Percentiles rank a stretch among this genome's conserved stretches.
Conservation (phyloP, 1,140 invertebrate species). For the Phenacoccus solenopsis region DNA sequence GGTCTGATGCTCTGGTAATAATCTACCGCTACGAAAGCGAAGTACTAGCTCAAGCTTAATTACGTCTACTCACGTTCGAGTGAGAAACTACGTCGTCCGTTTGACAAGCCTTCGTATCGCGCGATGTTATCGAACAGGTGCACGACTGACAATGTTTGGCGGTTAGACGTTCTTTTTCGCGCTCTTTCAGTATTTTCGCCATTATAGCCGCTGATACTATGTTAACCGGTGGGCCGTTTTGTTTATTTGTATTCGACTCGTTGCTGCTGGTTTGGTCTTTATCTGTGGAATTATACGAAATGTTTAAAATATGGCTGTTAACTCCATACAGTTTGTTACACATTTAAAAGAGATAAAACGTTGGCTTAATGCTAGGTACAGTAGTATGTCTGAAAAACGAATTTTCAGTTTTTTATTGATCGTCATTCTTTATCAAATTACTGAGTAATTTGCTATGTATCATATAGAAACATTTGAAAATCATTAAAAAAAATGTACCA, state of each 20-base stretch:
- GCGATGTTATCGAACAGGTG: slow-evolving; percentile 41
- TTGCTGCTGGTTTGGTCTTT: slow-evolving; percentile 29
- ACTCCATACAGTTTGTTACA: too few relatives aligned
- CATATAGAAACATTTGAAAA: too few relatives aligned
- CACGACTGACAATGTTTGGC: slow-evolving; percentile 68
- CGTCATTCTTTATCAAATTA: too few relatives aligned
- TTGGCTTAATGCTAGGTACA: neutral
- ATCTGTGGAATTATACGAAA: slow-evolving; percentile 28
- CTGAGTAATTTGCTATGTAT: too few relatives aligned
- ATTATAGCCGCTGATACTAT: slow-evolving; percentile 83
- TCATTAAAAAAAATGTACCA: too few relatives aligned
- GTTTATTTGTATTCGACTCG: slow-evolving; percentile 27
- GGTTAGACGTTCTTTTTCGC: slow-evolving; percentile 51
- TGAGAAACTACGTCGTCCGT: neutral
- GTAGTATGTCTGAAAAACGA: too few relatives aligned
- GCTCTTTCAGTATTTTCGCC: slow-evolving; percentile 82
- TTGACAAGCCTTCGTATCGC: slow-evolving; percentile 6
- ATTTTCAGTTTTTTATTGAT: too few relatives aligned
- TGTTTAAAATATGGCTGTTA: too few relatives aligned
- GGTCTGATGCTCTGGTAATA: neutral
- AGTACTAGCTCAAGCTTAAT: neutral
- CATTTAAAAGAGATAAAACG: neutral
- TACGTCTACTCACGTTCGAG: neutral
- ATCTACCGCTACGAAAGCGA: neutral
- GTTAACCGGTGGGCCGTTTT: slow-evolving; percentile 39